Base-by-base conservation (phyloP, 2,113 vertebrate species). In the Phalacrocorax carbo region DNA sequence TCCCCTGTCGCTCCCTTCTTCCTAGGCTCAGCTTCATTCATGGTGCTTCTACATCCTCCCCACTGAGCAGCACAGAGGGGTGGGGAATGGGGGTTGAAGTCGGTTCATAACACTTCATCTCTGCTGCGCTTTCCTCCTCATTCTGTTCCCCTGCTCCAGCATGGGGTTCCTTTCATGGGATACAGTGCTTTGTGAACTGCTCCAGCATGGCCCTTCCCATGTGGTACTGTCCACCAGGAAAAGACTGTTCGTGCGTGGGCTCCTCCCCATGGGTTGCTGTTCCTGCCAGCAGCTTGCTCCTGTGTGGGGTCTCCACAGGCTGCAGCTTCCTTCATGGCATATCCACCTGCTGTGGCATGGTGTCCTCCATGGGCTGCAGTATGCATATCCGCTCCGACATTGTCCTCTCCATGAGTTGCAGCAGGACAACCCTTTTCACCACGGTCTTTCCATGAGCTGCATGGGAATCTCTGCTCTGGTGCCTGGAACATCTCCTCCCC, bases 391-490 rank as follows among this genome's bases (percentile, higher is more conserved):
- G 21, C 22, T 61, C 23, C 1, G 1, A 52, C 1, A 0, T 20
- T 20, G 10, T 54, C 30, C 49, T 49, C 7, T 62, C n/a, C 29
- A 1, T 22, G 58, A 5, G 2, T 9, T 72, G 18, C 27, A 81
- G 23, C 0, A 4, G 6, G 18, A 49, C n/a, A 54, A 54, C 22
- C 1, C 3, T 1, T 15, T 48, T 40, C 30, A 20, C 49, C 6
- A 8, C 6, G 13, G 18, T 22, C 7, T 49, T 21, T 23, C 52
- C 14, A 2, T 0, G 2, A n/a, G 22, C 32, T 60, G 20, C n/a
- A 65, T 66, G 32, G 0, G 16, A 42, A 27, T 71, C 10, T 20
- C 13, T 71, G 19, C 15, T 68, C 9, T 12, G 1, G 11, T 2
- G 5, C 17, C 11, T 13, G 36, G 1, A 52, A 11, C 34, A 13